phyloP scores from a whole-genome alignment of 2,113 vertebrate genomes.

The Tragelaphus strepsiceros region DNA sequence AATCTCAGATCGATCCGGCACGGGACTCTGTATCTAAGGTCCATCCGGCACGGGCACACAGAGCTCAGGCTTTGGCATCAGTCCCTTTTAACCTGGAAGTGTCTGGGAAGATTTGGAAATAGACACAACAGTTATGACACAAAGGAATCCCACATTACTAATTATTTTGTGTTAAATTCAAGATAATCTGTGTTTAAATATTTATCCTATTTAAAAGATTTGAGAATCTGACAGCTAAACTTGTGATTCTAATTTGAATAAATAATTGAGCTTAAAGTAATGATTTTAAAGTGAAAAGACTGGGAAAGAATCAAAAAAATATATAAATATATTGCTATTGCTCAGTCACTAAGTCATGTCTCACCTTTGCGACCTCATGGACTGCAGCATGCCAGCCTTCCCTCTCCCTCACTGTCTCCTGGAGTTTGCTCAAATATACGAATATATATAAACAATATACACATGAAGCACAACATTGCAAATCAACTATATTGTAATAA shows the following conservation, averaged over 20 bases:
- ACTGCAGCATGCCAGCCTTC: not conserved
- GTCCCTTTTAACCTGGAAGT: not conserved
- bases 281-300: not conserved
- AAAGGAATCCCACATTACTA: not conserved
- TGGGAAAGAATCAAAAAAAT: not conserved
- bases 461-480: not conserved
- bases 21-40: not conserved
- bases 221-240: not conserved
- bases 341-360: not conserved
- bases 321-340: not conserved
- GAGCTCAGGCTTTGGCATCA: not conserved
- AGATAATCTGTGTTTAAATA: not conserved
- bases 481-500: not conserved
- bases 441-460: not conserved
- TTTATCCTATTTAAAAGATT: not conserved
- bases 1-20: too few relatives aligned
- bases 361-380: not conserved
- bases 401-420: not conserved
- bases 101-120: not conserved
- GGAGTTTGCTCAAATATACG: not conserved
- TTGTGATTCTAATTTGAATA: not conserved
- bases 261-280: not conserved
- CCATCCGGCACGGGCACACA: not conserved
- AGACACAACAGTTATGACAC: not conserved
- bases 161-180: not conserved